These are phyloP conservation scores for Notodonta dromedarius DNA, from an alignment of 2,888 invertebrate species.

Conservation along the genomic window DNA sequence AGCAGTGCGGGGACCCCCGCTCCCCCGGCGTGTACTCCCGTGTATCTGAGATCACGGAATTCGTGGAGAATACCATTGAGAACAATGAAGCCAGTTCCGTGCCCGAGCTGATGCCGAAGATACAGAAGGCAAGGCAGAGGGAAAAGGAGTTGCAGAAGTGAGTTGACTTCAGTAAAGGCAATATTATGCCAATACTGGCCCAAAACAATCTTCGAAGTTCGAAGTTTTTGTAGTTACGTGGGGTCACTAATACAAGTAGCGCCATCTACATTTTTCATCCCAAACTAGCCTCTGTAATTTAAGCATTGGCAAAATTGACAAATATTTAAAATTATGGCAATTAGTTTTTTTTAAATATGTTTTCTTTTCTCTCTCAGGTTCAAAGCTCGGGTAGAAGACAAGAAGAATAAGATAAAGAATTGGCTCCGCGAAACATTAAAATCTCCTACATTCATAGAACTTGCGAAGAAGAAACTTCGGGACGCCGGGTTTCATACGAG, in stretches of 20 bases:
- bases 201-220: no score
- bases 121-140: constrained; percentile 62
- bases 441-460: constrained; percentile 65
- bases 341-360: neutral
- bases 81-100: constrained; percentile 62
- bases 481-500: constrained; percentile 62
- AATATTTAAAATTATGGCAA: no score
- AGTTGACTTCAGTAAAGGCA: neutral
- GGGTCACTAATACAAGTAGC: no score
- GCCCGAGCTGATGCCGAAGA: constrained; percentile 63
- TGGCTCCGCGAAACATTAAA: constrained; percentile 73
- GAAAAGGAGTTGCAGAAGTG: constrained; percentile 69
- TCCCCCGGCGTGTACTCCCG: constrained; percentile 75
- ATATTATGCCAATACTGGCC: no score
- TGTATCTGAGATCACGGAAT: constrained; percentile 65
- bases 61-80: constrained; percentile 66
- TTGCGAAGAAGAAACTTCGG: constrained; percentile 68
- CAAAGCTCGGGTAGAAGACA: constrained; percentile 71
- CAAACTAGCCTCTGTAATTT: no score
- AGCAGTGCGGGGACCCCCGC: constrained; percentile 75
- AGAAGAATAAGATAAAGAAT: constrained; percentile 72
- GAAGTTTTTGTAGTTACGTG: no score
- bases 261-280: no score
- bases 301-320: no score
- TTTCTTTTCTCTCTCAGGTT: constrained; percentile 53